Conservation (phyloP, 2,113 vertebrate genomes). For the Gila orcuttii region DNA sequence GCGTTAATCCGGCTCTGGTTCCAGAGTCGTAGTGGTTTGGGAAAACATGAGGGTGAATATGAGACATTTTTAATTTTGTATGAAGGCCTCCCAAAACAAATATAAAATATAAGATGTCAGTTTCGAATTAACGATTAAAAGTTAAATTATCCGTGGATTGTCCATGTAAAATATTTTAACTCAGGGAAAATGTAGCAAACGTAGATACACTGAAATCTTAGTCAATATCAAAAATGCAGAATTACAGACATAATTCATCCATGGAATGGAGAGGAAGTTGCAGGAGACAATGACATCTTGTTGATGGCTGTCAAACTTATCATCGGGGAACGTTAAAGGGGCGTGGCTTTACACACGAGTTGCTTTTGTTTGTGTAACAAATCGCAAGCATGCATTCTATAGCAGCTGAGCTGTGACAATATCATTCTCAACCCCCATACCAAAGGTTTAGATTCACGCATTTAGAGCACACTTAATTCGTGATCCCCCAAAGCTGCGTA, state of each 20-base stretch:
- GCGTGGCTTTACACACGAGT: conserved; percentile 50
- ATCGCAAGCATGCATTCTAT: neutral
- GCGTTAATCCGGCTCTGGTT: no score
- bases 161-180: neutral
- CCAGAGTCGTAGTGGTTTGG: neutral
- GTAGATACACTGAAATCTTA: neutral
- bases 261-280: neutral
- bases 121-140: neutral
- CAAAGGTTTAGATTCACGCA: neutral
- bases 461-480: neutral
- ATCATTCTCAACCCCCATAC: neutral
- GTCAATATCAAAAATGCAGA: no score
- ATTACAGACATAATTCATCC: neutral
- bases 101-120: neutral
- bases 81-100: neutral
- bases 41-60: neutral
- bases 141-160: neutral
- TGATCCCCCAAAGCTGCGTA: neutral
- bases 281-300: neutral
- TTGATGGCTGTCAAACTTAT: neutral
- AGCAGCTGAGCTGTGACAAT: no score
- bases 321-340: conserved; percentile 50
- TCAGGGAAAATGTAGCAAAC: neutral
- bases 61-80: neutral
- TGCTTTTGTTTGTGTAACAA: conserved; percentile 45